Evolutionary conservation across 1,140 invertebrate genomes (phyloP), one percentile per base, ranked within the genome.

Genomic region (Drosophila tsacasi): DNA sequence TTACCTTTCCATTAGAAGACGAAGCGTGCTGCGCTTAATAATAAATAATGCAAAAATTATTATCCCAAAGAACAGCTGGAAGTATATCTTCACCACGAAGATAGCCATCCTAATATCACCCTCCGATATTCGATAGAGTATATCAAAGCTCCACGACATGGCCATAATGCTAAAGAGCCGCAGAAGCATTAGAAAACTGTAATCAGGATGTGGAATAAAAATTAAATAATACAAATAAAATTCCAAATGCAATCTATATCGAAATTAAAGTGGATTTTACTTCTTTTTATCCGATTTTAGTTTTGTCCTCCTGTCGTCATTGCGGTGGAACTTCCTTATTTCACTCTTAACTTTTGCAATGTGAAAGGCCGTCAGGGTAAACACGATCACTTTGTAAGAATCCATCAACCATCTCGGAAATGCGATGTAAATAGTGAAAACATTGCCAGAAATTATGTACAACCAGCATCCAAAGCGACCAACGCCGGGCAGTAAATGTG

Each of bases 21-120:
- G 19, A 17, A 55, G 21, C 19, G 52, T 55, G 32, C 21, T 55
- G 15, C 32, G 32, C 52, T 55, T 55, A 3, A 55, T 5, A 17
- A 55, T 55, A 23, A 55, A 55, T 37, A 37, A 7, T 10, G 15
- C 13, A 32, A 55, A 37, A 55, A 37, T 37, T 1, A 37, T 23
- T 5, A 55, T 17, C 9, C 52, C 52, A 17, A 17, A 6, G 4
- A 32, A 55, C 2, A 0, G 1, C 2, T 10, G 0, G 5, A 23
- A 23, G 32, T 37, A 55, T 8, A 0, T 0, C 0, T 0, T 0
- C 5, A 37, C 0, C 32, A 9, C 3, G 1, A 2, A 0, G 7
- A 21, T 13, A 12, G 7, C 8, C 32, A 6, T 6, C 0, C 12
- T 15, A 2, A 37, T 10, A 17, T 55, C 13, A 2, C 15, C 32